phyloP scores from a whole-genome alignment of 2,888 invertebrate species.

The Periphyllus acericola region DNA sequence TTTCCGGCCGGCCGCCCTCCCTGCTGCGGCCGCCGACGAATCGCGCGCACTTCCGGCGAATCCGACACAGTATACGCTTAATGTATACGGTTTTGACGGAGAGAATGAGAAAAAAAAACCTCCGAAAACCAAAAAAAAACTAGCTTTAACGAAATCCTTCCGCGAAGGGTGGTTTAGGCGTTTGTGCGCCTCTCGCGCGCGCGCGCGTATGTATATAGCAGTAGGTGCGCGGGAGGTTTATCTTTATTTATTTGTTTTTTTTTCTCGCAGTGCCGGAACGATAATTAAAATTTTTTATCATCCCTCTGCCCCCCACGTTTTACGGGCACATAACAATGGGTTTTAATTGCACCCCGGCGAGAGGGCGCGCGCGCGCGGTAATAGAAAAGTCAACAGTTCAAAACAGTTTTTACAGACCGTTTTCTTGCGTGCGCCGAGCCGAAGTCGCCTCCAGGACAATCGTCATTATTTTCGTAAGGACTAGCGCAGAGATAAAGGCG shows the following conservation, averaged over 20 bases:
- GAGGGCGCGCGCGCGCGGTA: background rate
- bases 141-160: background rate
- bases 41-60: slow-evolving; percentile 13
- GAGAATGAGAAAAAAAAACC: background rate
- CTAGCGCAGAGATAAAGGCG: slow-evolving; percentile 18
- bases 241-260: background rate
- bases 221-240: slow-evolving; percentile 15
- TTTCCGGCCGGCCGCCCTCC: slow-evolving; percentile 18
- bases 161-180: background rate
- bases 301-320: background rate
- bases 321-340: slow-evolving; percentile 6
- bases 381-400: slow-evolving; percentile 52
- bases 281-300: slow-evolving; percentile 50
- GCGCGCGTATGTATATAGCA: too few species aligned
- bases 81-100: background rate
- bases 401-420: slow-evolving; percentile 43
- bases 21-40: background rate
- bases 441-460: slow-evolving; percentile 8
- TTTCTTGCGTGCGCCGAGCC: background rate
- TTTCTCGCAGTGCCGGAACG: background rate
- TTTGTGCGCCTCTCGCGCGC: background rate
- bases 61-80: background rate
- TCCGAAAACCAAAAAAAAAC: background rate
- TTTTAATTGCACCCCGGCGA: slow-evolving; percentile 47
- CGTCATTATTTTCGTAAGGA: slow-evolving; percentile 45